Conservation (phyloP, 2,113 vertebrate species). For the Lepisosteus osseus region DNA sequence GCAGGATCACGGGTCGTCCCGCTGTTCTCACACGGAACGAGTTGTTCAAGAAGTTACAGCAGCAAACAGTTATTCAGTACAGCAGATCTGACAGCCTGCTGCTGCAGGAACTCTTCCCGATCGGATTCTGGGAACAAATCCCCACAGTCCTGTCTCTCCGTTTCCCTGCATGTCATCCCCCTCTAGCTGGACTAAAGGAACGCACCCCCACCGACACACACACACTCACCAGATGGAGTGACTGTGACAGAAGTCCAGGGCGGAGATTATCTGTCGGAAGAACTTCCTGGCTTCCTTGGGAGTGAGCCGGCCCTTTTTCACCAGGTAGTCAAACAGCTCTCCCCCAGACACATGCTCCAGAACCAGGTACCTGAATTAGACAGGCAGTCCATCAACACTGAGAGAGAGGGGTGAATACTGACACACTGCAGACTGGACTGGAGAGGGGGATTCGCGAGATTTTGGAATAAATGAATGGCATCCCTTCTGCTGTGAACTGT, state of each 20-base stretch:
- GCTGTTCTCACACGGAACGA: too few species aligned
- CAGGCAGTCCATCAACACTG: neutral
- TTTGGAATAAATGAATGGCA: too few species aligned
- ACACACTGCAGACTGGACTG: neutral
- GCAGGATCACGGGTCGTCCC: too few species aligned
- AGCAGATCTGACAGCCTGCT: too few species aligned
- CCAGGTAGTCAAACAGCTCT: conserved; percentile 88
- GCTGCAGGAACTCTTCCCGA: too few species aligned
- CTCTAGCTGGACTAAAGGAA: too few species aligned
- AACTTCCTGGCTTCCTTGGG: conserved; percentile 91
- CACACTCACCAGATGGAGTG: conserved; percentile 85
- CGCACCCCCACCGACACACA: conserved; percentile 11
- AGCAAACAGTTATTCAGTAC: too few species aligned
- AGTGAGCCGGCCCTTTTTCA: conserved; percentile 86
- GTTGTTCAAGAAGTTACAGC: too few species aligned
- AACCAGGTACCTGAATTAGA: conserved; percentile 76
- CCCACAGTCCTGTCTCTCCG: neutral
- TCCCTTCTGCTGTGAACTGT: too few species aligned
- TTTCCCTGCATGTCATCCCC: too few species aligned
- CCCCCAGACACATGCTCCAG: conserved; percentile 89
- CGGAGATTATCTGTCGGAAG: conserved; percentile 92
- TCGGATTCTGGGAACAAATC: too few species aligned
- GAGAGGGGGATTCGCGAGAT: too few species aligned
- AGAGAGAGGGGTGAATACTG: neutral
- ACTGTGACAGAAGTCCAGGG: conserved; percentile 90